Evolutionary conservation across 2,888 invertebrate genomes (phyloP), one percentile per base, ranked within the genome.

Genomic region (Pseudococcus jackbeardsleyi): DNA sequence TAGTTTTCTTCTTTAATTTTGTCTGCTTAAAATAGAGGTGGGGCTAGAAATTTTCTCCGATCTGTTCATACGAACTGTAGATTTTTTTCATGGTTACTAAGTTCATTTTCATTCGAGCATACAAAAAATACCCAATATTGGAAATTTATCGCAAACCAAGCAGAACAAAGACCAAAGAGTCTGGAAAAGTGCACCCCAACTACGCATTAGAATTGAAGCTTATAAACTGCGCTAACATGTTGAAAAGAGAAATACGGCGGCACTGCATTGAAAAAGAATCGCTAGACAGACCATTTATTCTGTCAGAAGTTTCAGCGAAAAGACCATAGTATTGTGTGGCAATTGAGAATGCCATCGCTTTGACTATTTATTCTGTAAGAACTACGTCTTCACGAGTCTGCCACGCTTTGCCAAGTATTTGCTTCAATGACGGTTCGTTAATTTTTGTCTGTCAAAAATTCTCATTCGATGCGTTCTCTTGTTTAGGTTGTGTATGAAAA

Each of bases 211-310:
- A 68, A 68, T 68, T 3, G 77, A 77, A 77, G n/a, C 77, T 77
- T 42, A 77, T 77, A 77, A 77, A 77, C 77, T 42, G 77, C 42
- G 6, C 42, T 77, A 77, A 77, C 77, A 77, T 77, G 39, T 39
- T 26, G 77, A 17, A 42, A 77, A 39, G 15, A 42, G 33, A 77
- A 39, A 77, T 26, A 33, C 77, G 8, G n/a, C 77, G 39, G 39
- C 17, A 42, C 33, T 42, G 39, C 77, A 39, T 42, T 1, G 39
- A 26, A 42, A 77, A 77, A 77, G 22, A 68, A 68, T 68, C 68
- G 39, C 77, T 77, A 42, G 77, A 77, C 77, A 77, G 39, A 77
- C 77, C 77, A 77, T 77, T 77, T 77, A 77, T 77, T 77, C 77
- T 77, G 77, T 77, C 77, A 77, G 26, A 77, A 77, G 77, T 77